A percentile compares a stretch with the other conserved stretches of the same genome.
These are phyloP conservation scores for Labeo catla DNA, from an alignment of 2,113 vertebrate genomes.

Conservation along the genomic window DNA sequence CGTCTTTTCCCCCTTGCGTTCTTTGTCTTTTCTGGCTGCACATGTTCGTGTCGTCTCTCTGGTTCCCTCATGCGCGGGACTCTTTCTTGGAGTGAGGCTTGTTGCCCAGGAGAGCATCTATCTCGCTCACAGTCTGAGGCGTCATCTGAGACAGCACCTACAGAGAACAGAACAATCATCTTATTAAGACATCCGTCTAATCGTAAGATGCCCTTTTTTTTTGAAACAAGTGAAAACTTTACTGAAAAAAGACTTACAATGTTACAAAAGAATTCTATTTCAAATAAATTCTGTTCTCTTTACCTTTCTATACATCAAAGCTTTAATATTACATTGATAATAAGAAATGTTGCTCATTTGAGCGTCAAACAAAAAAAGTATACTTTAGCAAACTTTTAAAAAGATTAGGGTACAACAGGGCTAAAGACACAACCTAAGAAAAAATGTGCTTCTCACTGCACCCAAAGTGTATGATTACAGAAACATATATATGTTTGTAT, in stretches of 20 bases:
- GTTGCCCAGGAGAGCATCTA: constrained; percentile 86
- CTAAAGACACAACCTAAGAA: no score
- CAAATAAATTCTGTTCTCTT: not conserved
- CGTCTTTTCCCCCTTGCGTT: constrained; percentile 58
- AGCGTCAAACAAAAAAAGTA: not conserved
- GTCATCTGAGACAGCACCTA: constrained; percentile 88
- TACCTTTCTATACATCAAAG: not conserved
- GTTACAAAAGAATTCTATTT: not conserved
- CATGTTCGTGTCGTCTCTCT: not conserved
- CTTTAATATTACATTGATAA: not conserved
- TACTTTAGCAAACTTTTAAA: not conserved
- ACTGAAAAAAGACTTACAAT: not conserved
- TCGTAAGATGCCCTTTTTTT: no score
- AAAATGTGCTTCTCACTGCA: no score
- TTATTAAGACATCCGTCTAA: not conserved
- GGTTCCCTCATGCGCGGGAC: constrained; percentile 73
- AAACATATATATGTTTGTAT: no score
- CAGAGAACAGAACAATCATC: not conserved
- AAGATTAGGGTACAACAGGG: no score
- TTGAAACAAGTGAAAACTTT: no score
- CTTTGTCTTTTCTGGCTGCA: constrained; percentile 52
- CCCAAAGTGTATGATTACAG: no score
- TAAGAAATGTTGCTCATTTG: not conserved
- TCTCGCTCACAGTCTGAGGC: constrained; percentile 82
- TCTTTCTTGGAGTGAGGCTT: constrained; percentile 86